Conservation (phyloP, 2,888 invertebrate genomes). For the Cosmorhoe ocellata region DNA sequence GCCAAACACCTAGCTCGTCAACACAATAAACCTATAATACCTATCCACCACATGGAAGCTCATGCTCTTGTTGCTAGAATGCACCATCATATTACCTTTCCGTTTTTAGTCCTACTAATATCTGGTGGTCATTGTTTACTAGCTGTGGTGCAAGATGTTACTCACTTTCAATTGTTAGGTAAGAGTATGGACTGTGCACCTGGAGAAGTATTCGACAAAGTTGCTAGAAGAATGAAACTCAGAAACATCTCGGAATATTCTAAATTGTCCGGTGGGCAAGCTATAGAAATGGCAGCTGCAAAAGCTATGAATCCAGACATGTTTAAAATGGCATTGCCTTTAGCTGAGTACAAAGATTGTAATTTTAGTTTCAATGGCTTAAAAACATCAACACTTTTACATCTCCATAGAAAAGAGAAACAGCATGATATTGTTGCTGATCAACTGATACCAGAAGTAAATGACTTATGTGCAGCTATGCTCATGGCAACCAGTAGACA, state of each 20-base stretch:
- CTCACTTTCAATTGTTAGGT: slow-evolving; percentile 91
- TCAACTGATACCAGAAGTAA: slow-evolving; percentile 87
- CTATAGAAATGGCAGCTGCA: slow-evolving; percentile 91
- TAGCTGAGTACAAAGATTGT: slow-evolving; percentile 88
- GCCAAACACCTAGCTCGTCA: slow-evolving; percentile 88
- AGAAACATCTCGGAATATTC: slow-evolving; percentile 89
- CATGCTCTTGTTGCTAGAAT: slow-evolving; percentile 96
- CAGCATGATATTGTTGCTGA: slow-evolving; percentile 84
- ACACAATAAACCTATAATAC: slow-evolving; percentile 92
- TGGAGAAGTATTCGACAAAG: slow-evolving; percentile 97
- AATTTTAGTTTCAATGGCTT: slow-evolving; percentile 96
- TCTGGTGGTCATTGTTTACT: slow-evolving; percentile 97
- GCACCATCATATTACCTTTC: slow-evolving; percentile 88
- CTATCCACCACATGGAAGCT: slow-evolving; percentile 99
- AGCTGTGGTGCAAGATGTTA: slow-evolving; percentile 88
- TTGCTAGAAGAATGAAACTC: slow-evolving; percentile 91
- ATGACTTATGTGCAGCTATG: slow-evolving; percentile 93
- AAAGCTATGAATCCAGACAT: slow-evolving; percentile 85
- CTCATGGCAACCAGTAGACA: slow-evolving; percentile 89
- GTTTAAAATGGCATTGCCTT: slow-evolving; percentile 86
- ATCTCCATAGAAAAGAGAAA: slow-evolving; percentile 83
- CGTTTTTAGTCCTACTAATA: slow-evolving; percentile 93
- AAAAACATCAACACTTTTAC: slow-evolving; percentile 83
- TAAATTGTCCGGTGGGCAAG: slow-evolving; percentile 90
- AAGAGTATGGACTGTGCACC: slow-evolving; percentile 92